Evolutionary conservation across 2,797 vertebrate genomes (phyloP), one percentile per base, ranked within the genome.

Genomic region (Acanthis flammea): DNA sequence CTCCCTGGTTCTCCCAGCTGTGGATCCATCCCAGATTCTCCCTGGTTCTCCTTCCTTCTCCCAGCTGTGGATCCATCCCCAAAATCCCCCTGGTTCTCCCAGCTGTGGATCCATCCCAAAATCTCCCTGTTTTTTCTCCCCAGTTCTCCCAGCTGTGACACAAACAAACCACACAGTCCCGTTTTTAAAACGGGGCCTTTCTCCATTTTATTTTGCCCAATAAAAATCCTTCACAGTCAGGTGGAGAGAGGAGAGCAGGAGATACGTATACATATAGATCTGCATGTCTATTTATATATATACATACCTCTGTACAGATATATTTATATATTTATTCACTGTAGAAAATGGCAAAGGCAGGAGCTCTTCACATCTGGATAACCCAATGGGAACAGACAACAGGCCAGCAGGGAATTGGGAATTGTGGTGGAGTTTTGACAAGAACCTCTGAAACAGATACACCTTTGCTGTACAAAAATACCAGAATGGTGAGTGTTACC

Each of bases 121-220:
- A 55, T 33, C 66, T 37, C 7, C n/a, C 17, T 0, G 1, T 4
- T 12, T 21, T 4, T 12, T 62, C 44, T 41, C 33, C 6, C 0
- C 10, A 13, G 1, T 47, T 67, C 48, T 48, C 67, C 84, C 62
- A 21, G 24, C 44, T 5, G 0, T 31, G 10, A 74, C 72, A 80
- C 72, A 92, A 72, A 41, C 67, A 57, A 79, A 16, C 22, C 78
- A 83, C 51, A 1, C 90, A 30, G 78, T 65, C 19, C 2, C 57
- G 72, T 85, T 90, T 91, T 97, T 90, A 95, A 96, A 95, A 96
- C 2, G 76, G 91, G 80, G 88, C 94, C 94, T 97, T 97, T 97
- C 96, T 97, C 94, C 96, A 68, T 96, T 97, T 98, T 98, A 98
- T 98, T 98, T 97, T 95, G 94, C 96, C 97, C 93, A 93, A 97